Base-by-base conservation (phyloP, 2,113 vertebrate species). In the Phaethon lepturus region DNA sequence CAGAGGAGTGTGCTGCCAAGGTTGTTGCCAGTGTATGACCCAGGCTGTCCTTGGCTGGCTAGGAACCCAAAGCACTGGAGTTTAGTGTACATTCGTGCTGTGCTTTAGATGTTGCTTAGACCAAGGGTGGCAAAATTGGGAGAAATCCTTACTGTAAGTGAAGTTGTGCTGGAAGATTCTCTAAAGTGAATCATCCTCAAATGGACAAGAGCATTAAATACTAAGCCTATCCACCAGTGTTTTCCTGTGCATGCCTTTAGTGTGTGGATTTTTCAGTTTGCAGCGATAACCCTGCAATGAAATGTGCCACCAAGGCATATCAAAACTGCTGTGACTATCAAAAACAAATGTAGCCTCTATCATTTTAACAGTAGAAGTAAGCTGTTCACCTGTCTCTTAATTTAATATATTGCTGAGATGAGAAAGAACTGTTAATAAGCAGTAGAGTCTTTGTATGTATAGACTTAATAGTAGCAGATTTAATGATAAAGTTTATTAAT, bases 401-500 rank as follows among this genome's bases (percentile, higher is more conserved):
- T 55, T 31, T 82, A 72, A 49, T 49, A 29, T 12, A 11, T 82
- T 92, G 40, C 62, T 82, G 66, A 64, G 53, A 76, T 86, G 60
- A 74, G 63, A 84, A 91, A 50, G 55, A 82, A 66, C 62, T 79
- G 17, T 62, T 96, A 73, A 92, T 92, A 66, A 69, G 53, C 38
- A 62, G 23, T 56, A 60, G 49, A 52, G 71, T 68, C 67, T 95
- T 82, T 93, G 66, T 93, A 50, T 69, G 45, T 53, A 17, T 17
- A 63, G 75, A 42, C 33, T 86, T 95, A 72, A 82, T 67, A 60
- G 59, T 47, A 56, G 66, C 73, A 91, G 91, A 89, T 89, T 62
- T 91, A 83, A 66, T 67, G 67, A 86, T 96, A 77, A 92, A 76
- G 58, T 60, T 92, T 94, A 68, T 93, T 93, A 92, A 79, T 66